Percentiles rank a stretch among this genome's conserved stretches.
Evolutionary conservation across 92 coral and sea anemone species (phyloP).

Genomic region (Heteractis magnifica): DNA sequence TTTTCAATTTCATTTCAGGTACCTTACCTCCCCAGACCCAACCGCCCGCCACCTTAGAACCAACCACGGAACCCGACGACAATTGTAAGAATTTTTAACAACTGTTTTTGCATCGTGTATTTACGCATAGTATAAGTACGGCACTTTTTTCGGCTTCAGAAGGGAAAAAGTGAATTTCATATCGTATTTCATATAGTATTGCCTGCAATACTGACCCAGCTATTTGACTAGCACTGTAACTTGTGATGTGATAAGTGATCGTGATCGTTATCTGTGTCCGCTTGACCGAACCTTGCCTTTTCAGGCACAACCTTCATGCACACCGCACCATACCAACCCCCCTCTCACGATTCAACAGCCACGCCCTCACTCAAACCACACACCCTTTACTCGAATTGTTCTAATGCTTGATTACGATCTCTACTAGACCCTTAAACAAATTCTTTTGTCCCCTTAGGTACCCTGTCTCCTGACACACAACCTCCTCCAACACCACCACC

Average conservation of each 20-base stretch:
- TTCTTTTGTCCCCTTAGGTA: conserved; percentile 25
- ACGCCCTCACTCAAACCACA: background rate
- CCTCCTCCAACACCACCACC: conserved; percentile 6
- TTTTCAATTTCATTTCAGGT: conserved; percentile 23
- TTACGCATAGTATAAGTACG: background rate
- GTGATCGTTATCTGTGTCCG: too few species aligned
- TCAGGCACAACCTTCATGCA: too few species aligned
- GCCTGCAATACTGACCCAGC: too few species aligned
- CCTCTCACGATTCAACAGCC: too few species aligned
- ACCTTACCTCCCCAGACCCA: conserved; percentile 42
- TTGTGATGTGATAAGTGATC: too few species aligned
- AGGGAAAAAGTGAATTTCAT: too few species aligned
- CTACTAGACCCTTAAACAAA: background rate
- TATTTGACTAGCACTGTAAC: too few species aligned
- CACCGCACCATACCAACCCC: too few species aligned
- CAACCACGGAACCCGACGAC: conserved; percentile 26
- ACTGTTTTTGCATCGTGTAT: background rate
- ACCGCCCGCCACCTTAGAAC: conserved; percentile 28
- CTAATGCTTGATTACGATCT: too few species aligned
- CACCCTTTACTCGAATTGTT: background rate
- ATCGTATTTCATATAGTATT: too few species aligned
- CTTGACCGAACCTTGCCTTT: too few species aligned
- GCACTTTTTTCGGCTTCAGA: background rate
- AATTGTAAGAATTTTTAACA: conserved; percentile 10
- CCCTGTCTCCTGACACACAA: conserved; percentile 14